Evolutionary conservation across 2,888 invertebrate genomes (phyloP), one percentile per base, ranked within the genome.

Genomic region (Caenorhabditis sp.): DNA sequence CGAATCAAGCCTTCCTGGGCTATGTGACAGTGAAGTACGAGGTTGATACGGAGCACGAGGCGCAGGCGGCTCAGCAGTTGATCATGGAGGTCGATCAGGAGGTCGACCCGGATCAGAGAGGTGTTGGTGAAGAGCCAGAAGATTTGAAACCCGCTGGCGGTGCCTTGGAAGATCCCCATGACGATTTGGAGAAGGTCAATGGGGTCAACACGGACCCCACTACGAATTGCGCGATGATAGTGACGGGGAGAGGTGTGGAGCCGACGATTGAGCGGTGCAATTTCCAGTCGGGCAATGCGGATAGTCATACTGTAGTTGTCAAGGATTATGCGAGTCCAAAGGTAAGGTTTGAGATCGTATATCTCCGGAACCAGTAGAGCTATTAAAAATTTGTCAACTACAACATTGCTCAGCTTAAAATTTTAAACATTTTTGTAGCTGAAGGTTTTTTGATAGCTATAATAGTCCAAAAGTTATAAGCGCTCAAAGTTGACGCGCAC

Each of bases 241-340:
- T 99, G 74, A 96, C 96, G 22, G 98, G 98, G 93, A 97, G 97
- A 93, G 69, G 54, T 0, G 97, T 97, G 93, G 96, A 96, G 85
- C 98, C 98, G 12, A 96, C 96, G 14, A 95, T 99, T 86, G 98
- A 98, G 93, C 97, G 97, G 93, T 98, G 98, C 93, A 95, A 97
- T 92, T 97, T 98, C 90, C 95, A 97, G 88, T 98, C 97, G 92
- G 95, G 96, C 63, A 97, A 97, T 92, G 96, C 72, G 96, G 98
- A 98, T 91, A 98, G 98, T 61, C 98, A 98, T 47, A 98, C 98
- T 22, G 97, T 99, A 35, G 98, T 98, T 93, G 98, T 99, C n/a
- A 96, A 96, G 89, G 97, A 97, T 16, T 96, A 96, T 87, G 97
- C 98, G 26, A 96, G 97, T 93, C 98, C 98, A 4, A 95, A 95